Conservation (phyloP, 2,113 vertebrate species). For the Ifrita kowaldi region DNA sequence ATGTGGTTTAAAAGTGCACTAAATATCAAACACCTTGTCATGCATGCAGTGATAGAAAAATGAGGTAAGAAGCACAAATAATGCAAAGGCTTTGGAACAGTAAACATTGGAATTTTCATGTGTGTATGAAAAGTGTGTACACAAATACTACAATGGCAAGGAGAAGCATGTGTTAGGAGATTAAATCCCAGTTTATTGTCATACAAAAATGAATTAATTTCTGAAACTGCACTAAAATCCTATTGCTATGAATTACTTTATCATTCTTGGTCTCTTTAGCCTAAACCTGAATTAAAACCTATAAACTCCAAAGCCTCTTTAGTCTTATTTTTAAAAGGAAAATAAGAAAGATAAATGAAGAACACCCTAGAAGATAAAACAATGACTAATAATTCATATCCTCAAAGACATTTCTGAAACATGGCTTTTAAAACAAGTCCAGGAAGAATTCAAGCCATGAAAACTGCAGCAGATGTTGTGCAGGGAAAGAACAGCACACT, state of each 20-base stretch:
- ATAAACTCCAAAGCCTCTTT: neutral
- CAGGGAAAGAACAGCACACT: neutral
- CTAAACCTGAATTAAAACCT: neutral
- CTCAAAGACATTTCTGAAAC: neutral
- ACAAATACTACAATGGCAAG: neutral
- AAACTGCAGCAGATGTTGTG: conserved; percentile 17
- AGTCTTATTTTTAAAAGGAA: neutral
- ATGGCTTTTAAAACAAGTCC: conserved; percentile 7
- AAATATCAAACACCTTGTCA: neutral
- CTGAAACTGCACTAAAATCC: neutral
- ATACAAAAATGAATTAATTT: neutral
- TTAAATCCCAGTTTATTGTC: conserved; percentile 1
- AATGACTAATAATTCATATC: neutral
- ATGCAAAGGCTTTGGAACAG: neutral
- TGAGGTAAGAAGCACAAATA: neutral
- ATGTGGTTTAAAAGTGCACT: neutral
- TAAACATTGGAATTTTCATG: neutral
- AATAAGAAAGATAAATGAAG: neutral
- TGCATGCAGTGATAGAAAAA: neutral
- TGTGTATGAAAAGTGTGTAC: neutral
- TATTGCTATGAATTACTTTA: neutral
- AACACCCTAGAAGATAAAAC: neutral
- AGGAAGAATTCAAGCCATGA: neutral
- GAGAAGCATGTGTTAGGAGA: neutral
- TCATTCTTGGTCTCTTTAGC: neutral